A percentile compares a stretch with the other conserved stretches of the same genome.
Conservation (phyloP, 2,797 vertebrate species). For the Crypturellus tataupa region DNA sequence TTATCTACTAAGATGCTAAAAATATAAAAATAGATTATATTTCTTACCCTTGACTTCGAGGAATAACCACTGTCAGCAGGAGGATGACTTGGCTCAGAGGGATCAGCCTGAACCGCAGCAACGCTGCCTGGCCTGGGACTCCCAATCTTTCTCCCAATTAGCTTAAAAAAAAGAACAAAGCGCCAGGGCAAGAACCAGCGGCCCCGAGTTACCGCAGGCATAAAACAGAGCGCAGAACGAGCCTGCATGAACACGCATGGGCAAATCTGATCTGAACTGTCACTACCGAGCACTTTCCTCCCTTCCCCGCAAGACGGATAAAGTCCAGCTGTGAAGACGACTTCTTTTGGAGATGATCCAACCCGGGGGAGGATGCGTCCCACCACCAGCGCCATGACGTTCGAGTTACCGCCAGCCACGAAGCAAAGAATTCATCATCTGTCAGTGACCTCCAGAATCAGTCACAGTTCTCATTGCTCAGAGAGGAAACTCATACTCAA, state of each 20-base stretch:
- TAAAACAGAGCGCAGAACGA: slow-evolving; percentile 31
- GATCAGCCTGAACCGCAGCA: neutral
- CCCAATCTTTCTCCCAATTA: neutral
- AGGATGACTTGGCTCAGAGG: neutral
- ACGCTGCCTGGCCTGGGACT: neutral
- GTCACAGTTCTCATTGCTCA: slow-evolving; percentile 64
- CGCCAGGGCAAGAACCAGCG: neutral
- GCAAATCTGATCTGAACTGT: slow-evolving; percentile 69
- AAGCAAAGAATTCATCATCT: slow-evolving; percentile 62
- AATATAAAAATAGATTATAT: slow-evolving; percentile 36
- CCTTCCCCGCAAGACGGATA: neutral
- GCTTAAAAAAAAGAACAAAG: neutral
- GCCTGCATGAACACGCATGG: slow-evolving; percentile 28
- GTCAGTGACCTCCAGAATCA: slow-evolving; percentile 70
- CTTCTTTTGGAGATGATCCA: slow-evolving; percentile 66
- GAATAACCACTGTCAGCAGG: slow-evolving; percentile 1
- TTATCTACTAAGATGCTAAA: slow-evolving; percentile 43
- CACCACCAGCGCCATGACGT: slow-evolving; percentile 49
- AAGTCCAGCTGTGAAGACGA: slow-evolving; percentile 68
- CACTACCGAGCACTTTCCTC: neutral
- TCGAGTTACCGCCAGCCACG: slow-evolving; percentile 60
- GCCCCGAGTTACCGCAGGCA: slow-evolving; percentile 24
- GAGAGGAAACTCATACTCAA: slow-evolving; percentile 47
- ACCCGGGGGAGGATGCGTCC: slow-evolving; percentile 52
- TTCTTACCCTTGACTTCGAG: slow-evolving; percentile 31